Evolutionary conservation across 2,113 vertebrate genomes (phyloP), one percentile per base, ranked within the genome.

Genomic region (Micronycteris hirsuta): DNA sequence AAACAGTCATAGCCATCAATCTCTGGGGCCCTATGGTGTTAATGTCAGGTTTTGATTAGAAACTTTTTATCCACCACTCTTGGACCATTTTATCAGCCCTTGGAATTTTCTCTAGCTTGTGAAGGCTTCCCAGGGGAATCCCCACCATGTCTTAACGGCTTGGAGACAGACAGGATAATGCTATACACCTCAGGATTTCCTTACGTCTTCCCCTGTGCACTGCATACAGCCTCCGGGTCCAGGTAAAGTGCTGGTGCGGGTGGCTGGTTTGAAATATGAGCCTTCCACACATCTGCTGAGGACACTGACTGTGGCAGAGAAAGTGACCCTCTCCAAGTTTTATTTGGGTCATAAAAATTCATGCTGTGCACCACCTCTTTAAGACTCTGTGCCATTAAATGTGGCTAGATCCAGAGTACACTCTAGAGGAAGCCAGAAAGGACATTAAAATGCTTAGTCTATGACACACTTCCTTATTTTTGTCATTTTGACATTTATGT

Each of bases 381-480:
- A 61, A 97, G 96, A 96, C 97, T 95, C 65, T 73, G 89, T 97
- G 96, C 97, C 98, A 98, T 98, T 97, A 98, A 98, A 98, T 97
- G 95, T 93, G 97, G 97, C 97, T 98, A 96, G 95, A 92, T 96
- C 78, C 94, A 98, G 97, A 97, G 95, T 96, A 97, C 93, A 97
- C 96, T 95, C 96, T 77, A 91, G 88, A 96, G 86, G 96, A 97
- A 98, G 98, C 98, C 98, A 99, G 97, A 96, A 98, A 98, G 95
- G 94, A 97, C 98, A 98, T 98, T 98, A 98, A 98, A 97, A 98
- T 98, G 97, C 98, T 98, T 98, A 97, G 98, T 97, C 98, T 98
- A 96, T 98, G 98, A 98, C 97, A 98, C 92, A 98, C 97, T 98
- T 98, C 98, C 98, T 98, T 98, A 98, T 98, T 98, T 98, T 98